Evolutionary conservation across 2,888 invertebrate species (phyloP).

Genomic region (Aphodius granarius): DNA sequence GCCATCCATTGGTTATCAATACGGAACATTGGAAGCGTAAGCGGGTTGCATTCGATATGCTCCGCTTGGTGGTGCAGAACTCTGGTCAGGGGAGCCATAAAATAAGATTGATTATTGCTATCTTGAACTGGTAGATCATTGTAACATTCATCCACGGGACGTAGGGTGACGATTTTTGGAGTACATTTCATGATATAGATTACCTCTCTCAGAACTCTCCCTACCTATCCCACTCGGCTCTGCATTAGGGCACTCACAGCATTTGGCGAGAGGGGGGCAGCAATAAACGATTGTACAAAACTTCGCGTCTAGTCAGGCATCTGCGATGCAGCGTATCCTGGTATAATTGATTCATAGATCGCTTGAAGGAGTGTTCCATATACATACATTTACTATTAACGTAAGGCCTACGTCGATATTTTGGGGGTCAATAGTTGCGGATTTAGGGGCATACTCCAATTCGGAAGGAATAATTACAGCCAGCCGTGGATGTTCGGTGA

Average conservation of each 20-base stretch:
- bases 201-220: slow-evolving; percentile 36
- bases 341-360: background rate
- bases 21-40: slow-evolving; percentile 31
- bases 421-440: too few species aligned
- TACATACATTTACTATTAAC: background rate
- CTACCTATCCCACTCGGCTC: slow-evolving; percentile 38
- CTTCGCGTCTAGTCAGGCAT: slow-evolving; percentile 37
- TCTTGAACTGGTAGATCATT: slow-evolving; percentile 37
- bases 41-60: slow-evolving; percentile 27
- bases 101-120: slow-evolving; percentile 36
- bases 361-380: background rate
- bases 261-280: slow-evolving; percentile 34
- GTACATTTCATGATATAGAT: slow-evolving; percentile 39
- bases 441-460: too few species aligned
- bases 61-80: slow-evolving; percentile 30
- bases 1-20: slow-evolving; percentile 27
- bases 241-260: slow-evolving; percentile 36
- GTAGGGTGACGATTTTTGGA: slow-evolving; percentile 30
- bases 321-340: slow-evolving; percentile 6
- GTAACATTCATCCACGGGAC: slow-evolving; percentile 33
- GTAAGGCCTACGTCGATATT: background rate
- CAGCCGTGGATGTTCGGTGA: too few species aligned
- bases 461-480: too few species aligned
- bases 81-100: slow-evolving; percentile 33
- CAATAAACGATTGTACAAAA: too few species aligned